These are phyloP conservation scores for Percina caprodes DNA, from an alignment of 2,113 vertebrate genomes.

Conservation along the genomic window DNA sequence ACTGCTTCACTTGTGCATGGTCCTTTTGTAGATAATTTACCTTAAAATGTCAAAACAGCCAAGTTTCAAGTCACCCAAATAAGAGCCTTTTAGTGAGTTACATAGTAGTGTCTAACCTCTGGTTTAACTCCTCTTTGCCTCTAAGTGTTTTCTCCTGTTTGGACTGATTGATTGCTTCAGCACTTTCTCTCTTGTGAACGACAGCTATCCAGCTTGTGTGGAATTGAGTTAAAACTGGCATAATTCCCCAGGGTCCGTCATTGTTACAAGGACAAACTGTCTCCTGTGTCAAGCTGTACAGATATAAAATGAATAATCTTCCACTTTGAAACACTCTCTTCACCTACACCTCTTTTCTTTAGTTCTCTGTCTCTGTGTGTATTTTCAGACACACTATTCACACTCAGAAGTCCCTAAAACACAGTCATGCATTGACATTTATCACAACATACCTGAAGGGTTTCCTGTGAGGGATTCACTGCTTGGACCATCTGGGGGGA, in stretches of 20 bases:
- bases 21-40: conserved; percentile 1
- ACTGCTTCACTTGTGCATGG: not conserved
- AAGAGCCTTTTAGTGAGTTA: not conserved
- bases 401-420: conserved; percentile 4
- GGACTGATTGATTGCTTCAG: conserved; percentile 21
- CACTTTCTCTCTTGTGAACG: conserved; percentile 9
- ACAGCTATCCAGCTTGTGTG: conserved; percentile 6
- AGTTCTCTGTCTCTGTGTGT: not conserved
- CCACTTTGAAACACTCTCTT: not conserved
- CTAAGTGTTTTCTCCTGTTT: conserved; percentile 61
- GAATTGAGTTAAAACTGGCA: conserved; percentile 7
- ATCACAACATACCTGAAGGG: conserved; percentile 15
- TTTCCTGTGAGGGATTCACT: not conserved
- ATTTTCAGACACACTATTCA: conserved; percentile 11
- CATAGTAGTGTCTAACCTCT: conserved; percentile 12
- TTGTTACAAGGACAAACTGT: conserved; percentile 4
- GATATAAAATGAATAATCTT: not conserved
- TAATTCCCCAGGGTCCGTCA: conserved; percentile 9
- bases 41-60: not conserved
- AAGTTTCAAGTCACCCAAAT: not conserved
- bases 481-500: not conserved
- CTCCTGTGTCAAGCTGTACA: not conserved
- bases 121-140: conserved; percentile 11
- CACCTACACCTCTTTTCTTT: not conserved
- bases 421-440: conserved; percentile 11